A percentile compares a stretch with the other conserved stretches of the same genome.
Evolutionary conservation across 2,797 vertebrate genomes (phyloP).

Genomic region (Schizopygopsis pylzovi): DNA sequence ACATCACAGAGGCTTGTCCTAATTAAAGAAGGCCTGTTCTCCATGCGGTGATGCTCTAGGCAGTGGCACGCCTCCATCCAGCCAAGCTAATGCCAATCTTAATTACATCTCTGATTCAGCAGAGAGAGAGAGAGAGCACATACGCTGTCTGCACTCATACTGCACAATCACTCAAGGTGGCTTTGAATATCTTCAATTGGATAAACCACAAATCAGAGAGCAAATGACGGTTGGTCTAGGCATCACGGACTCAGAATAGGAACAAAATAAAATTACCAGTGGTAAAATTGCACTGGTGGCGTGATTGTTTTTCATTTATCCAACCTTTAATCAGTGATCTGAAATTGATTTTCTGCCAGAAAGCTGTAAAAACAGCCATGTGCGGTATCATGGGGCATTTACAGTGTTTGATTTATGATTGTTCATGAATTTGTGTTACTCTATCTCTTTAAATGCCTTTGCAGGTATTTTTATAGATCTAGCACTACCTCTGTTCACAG

Average conservation of each 20-base stretch:
- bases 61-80: slow-evolving; percentile 49
- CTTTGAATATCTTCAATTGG: background rate
- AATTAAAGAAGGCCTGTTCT: slow-evolving; percentile 59
- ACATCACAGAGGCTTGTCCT: slow-evolving; percentile 51
- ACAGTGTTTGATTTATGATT: background rate
- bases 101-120: slow-evolving; percentile 47
- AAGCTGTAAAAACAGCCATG: background rate
- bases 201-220: background rate
- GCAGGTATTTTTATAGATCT: background rate
- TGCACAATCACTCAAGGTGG: background rate
- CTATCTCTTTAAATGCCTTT: background rate
- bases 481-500: background rate
- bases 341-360: slow-evolving; percentile 9
- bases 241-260: background rate
- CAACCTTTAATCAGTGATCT: slow-evolving; percentile 15
- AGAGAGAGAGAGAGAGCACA: slow-evolving; percentile 27
- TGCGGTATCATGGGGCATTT: background rate
- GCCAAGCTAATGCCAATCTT: slow-evolving; percentile 53
- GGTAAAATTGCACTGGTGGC: background rate
- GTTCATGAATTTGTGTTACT: background rate
- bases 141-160: background rate
- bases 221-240: background rate
- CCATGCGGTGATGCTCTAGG: slow-evolving; percentile 49
- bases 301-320: slow-evolving; percentile 15
- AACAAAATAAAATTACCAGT: background rate